phyloP scores from a whole-genome alignment of 2,888 invertebrate species.

The Frankliniella intonsa region DNA sequence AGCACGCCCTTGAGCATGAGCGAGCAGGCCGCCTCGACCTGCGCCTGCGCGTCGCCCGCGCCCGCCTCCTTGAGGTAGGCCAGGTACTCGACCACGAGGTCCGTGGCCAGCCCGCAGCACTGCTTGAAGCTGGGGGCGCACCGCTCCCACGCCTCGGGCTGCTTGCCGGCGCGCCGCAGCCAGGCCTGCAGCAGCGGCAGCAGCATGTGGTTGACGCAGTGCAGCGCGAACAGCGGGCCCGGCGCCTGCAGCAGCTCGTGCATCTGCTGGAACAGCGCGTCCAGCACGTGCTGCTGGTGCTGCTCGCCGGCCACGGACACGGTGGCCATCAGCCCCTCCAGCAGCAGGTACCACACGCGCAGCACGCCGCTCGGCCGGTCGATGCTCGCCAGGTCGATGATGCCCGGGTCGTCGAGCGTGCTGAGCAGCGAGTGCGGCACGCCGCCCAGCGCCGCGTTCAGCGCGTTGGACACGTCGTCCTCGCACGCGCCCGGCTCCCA shows the following conservation, averaged over 20 bases:
- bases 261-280: conserved; percentile 79
- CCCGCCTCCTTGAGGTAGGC: conserved; percentile 64
- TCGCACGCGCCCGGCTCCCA: conserved; percentile 12
- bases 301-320: conserved; percentile 41
- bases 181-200: conserved; percentile 91
- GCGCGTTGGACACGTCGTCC: neutral
- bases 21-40: conserved; percentile 51
- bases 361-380: conserved; percentile 78
- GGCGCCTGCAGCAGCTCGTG: conserved; percentile 68
- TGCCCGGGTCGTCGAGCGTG: conserved; percentile 14
- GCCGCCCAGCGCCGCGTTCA: neutral
- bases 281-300: conserved; percentile 80
- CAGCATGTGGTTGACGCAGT: conserved; percentile 86
- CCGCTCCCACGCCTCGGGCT: conserved; percentile 66
- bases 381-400: conserved; percentile 51
- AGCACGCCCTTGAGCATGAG: conserved; percentile 81
- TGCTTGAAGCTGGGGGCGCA: conserved; percentile 90
- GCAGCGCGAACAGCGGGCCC: conserved; percentile 83
- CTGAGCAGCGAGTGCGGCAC: conserved; percentile 10
- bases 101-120: conserved; percentile 88
- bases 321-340: conserved; percentile 64
- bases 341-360: conserved; percentile 83
- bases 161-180: conserved; percentile 60
- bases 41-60: neutral
- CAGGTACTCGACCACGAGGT: conserved; percentile 81